These are phyloP conservation scores for Salvator merianae DNA, from an alignment of 2,113 vertebrate genomes.

Conservation along the genomic window DNA sequence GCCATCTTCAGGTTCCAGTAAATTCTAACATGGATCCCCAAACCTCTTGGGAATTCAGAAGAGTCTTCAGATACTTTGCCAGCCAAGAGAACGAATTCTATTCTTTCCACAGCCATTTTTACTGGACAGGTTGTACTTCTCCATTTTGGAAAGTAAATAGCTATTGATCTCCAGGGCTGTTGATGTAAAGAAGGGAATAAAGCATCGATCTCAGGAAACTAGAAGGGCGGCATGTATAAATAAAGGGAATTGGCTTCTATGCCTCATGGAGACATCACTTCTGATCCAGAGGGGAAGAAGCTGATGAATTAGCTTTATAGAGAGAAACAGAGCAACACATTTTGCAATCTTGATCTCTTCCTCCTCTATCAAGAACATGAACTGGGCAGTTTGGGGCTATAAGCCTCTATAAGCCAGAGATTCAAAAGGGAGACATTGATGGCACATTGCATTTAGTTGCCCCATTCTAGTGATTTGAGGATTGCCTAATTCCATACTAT, in stretches of 20 bases:
- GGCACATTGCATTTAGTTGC: background rate
- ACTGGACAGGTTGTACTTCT: background rate
- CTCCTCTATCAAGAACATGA: background rate
- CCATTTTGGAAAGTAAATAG: conserved; percentile 18
- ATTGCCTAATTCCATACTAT: background rate
- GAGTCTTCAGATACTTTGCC: background rate
- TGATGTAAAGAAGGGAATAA: conserved; percentile 28
- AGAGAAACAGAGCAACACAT: background rate
- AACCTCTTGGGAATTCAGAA: background rate
- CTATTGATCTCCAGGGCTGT: conserved; percentile 12
- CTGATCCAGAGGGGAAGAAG: background rate
- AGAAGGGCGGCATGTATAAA: conserved; percentile 6
- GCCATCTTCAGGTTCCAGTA: too few relatives aligned
- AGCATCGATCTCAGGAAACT: conserved; percentile 8
- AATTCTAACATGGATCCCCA: too few relatives aligned
- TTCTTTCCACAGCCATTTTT: background rate
- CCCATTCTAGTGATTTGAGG: background rate
- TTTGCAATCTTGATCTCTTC: background rate
- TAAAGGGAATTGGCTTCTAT: conserved; percentile 14
- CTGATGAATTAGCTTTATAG: background rate
- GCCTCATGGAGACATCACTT: conserved; percentile 21
- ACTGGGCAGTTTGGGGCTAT: background rate
- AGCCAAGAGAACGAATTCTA: background rate
- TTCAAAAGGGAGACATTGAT: background rate
- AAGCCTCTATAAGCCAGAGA: background rate